Evolutionary conservation across 2,113 vertebrate species (phyloP), one percentile per base, ranked within the genome.

Genomic region (Clupea harengus): DNA sequence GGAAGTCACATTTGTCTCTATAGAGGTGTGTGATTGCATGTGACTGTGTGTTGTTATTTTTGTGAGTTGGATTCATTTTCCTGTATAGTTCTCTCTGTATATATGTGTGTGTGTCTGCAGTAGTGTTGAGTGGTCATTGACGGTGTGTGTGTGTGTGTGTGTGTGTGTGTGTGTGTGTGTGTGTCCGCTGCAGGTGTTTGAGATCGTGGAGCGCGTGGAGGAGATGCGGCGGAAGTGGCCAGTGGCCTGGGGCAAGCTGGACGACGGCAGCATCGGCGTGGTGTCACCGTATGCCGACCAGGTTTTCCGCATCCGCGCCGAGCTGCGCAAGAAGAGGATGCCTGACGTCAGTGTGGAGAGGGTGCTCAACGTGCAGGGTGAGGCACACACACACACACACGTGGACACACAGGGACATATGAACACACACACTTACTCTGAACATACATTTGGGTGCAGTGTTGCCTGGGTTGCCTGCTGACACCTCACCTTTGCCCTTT

Each of bases 361-460:
- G 89, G 98, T 99, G 88, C 96, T 99, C 64, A 99, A 99, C 57
- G 98, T 99, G 87, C 98, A 99, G 96, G 98, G 98, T 99, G 92
- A 96, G 96, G 85, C n/a, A 22, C 11, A 17, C 22, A 1, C 57
- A 25, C 45, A 4, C 13, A 78, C 45, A 20, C 9, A 10, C 82
- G 45, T 28, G 44, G 54, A 45, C 49, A 83, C 45, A 22, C 9
- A 84, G 9, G 0, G 47, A 49, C 7, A 49, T 49, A 11, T 49
- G 47, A 49, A 20, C 52, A 57, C 52, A 57, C 52, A 57, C 52
- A 20, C 4, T 20, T 57, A 20, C 18, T 57, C 18, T 57, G 52
- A 18, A 9, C 2, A 17, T 57, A 18, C 52, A 2, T 57, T 57
- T 57, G 52, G 52, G 52, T 20, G 52, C 13, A 15, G 11, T 15